phyloP scores from a whole-genome alignment of 2,888 invertebrate species.

The Barypeithes pellucidus region DNA sequence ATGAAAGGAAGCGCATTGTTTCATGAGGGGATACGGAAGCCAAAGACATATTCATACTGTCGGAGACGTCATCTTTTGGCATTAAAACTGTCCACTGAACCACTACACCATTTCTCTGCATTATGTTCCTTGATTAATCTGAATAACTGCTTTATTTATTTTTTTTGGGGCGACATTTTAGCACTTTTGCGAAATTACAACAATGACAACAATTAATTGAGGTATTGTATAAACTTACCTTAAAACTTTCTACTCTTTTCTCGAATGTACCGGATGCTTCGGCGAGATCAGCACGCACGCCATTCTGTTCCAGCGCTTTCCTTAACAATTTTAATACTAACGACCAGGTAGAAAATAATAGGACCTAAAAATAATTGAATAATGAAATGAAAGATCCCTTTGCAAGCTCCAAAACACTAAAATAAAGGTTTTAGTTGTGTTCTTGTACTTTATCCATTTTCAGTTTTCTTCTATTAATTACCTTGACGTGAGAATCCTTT shows the following conservation, averaged over 20 bases:
- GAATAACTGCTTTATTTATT: too few species aligned
- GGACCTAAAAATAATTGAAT: slow-evolving; percentile 60
- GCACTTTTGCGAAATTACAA: too few species aligned
- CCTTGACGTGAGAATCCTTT: slow-evolving; percentile 76
- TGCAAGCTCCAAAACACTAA: too few species aligned
- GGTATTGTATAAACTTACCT: slow-evolving; percentile 71
- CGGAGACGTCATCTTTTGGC: too few species aligned
- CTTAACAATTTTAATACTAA: slow-evolving; percentile 73
- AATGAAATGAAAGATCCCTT: too few species aligned
- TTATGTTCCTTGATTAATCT: too few species aligned
- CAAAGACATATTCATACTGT: not conserved
- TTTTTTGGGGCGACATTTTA: too few species aligned
- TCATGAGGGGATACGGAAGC: not conserved
- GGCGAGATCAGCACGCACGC: slow-evolving; percentile 66
- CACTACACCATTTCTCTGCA: too few species aligned
- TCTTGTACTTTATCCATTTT: too few species aligned
- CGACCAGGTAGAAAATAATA: slow-evolving; percentile 81
- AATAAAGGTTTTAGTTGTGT: too few species aligned
- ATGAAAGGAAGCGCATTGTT: not conserved
- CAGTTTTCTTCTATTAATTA: not conserved
- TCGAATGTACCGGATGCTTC: slow-evolving; percentile 55
- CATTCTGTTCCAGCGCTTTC: slow-evolving; percentile 74
- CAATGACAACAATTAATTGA: too few species aligned
- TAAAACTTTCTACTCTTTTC: slow-evolving; percentile 72
- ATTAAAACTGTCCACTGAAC: too few species aligned